Conservation (phyloP, 1,140 invertebrate species). For the Drosophila takahashii region DNA sequence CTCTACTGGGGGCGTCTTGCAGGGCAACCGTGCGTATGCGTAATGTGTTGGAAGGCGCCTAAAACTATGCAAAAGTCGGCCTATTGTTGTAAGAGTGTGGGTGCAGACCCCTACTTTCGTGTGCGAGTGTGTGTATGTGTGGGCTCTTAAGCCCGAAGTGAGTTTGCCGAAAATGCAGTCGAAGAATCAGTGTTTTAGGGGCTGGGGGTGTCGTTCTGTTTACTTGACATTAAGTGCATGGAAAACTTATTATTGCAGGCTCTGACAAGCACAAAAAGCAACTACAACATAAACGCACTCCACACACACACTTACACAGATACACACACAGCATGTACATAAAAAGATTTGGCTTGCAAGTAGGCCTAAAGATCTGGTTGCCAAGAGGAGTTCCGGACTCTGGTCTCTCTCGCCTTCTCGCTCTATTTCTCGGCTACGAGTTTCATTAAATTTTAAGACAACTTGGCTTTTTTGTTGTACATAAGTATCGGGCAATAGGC, state of each 20-base stretch:
- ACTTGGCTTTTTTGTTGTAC: slow-evolving; percentile 76
- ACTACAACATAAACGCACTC: slow-evolving; percentile 47
- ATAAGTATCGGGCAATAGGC: slow-evolving; percentile 24
- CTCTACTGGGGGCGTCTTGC: slow-evolving; percentile 25
- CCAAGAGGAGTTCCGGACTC: slow-evolving; percentile 36
- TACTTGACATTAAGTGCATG: slow-evolving; percentile 81
- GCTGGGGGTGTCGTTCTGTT: slow-evolving; percentile 52
- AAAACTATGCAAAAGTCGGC: slow-evolving; percentile 74
- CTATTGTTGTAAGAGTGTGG: slow-evolving; percentile 1
- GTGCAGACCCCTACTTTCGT: background rate
- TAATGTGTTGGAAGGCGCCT: slow-evolving; percentile 53
- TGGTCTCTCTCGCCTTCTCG: slow-evolving; percentile 15
- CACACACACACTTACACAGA: slow-evolving; percentile 4
- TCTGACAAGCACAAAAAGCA: slow-evolving; percentile 76
- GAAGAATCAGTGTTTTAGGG: slow-evolving; percentile 7
- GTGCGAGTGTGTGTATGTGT: slow-evolving; percentile 7
- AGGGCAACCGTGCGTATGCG: slow-evolving; percentile 64
- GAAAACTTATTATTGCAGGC: slow-evolving; percentile 82
- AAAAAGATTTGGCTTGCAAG: slow-evolving; percentile 52
- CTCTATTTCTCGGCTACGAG: slow-evolving; percentile 34
- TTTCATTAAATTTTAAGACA: slow-evolving; percentile 82
- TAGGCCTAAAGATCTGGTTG: slow-evolving; percentile 46
- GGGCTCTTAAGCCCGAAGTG: slow-evolving; percentile 32
- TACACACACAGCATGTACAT: slow-evolving; percentile 27
- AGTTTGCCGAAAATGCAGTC: slow-evolving; percentile 56